These are phyloP conservation scores for Cavia porcellus DNA, from an alignment of 2,113 vertebrate genomes.

Conservation along the genomic window DNA sequence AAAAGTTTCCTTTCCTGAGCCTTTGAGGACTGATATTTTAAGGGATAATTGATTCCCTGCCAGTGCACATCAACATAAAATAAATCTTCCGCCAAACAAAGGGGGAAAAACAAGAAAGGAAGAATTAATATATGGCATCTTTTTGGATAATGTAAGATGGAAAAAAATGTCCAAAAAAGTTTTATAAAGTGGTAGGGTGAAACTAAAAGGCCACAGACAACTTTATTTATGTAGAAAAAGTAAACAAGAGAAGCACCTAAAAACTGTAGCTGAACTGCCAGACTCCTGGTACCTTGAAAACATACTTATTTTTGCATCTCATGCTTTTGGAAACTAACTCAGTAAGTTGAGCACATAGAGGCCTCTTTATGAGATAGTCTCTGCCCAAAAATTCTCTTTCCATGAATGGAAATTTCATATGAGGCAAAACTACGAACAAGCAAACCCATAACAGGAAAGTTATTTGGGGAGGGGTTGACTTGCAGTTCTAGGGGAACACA, in stretches of 20 bases:
- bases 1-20: not conserved
- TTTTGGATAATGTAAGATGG: not conserved
- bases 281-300: not conserved
- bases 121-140: not conserved
- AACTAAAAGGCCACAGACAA: conserved; percentile 5
- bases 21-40: not conserved
- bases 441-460: not conserved
- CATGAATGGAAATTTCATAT: not conserved
- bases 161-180: conserved; percentile 26
- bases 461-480: not conserved
- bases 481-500: not conserved
- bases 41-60: not conserved
- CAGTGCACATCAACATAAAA: not conserved
- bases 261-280: not conserved
- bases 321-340: not conserved
- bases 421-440: not conserved
- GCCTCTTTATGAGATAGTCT: not conserved
- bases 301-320: not conserved
- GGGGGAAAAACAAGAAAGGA: too few species aligned
- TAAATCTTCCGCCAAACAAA: not conserved
- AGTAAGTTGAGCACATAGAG: not conserved
- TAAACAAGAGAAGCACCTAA: not conserved
- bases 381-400: not conserved
- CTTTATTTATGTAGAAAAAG: not conserved
- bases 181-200: not conserved